Evolutionary conservation across 2,888 invertebrate species (phyloP), one percentile per base, ranked within the genome.

Genomic region (Nysson spinosus): DNA sequence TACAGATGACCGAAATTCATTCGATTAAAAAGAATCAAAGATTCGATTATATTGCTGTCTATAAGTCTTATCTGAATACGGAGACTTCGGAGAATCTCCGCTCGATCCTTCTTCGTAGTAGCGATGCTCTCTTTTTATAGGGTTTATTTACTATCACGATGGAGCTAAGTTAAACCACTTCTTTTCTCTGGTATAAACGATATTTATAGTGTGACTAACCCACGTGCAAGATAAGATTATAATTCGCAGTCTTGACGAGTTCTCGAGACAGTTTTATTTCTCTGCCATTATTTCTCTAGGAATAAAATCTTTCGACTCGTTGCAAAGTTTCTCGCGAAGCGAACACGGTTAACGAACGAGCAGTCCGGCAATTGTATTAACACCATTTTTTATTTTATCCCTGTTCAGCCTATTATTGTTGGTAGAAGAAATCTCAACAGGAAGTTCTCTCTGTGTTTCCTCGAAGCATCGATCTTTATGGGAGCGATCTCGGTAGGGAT

Each of bases 151-250:
- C 64, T 44, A 50, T 50, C 57, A 44, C 67, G 11, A 20, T 44
- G 57, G 49, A 49, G 50, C 58, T 54, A 30, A 50, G 54, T 54
- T 40, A 49, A 51, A 65, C 58, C 65, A 51, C 55, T 60, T 55
- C 39, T 50, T 60, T 65, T 60, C 35, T 55, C 35, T 56, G 43
- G 63, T 57, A 56, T 34, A 42, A 30, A 28, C 64, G n/a, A 40
- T 75, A 60, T 74, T 72, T 75, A 62, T 47, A 22, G 42, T 66
- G 47, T 72, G 75, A 75, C 69, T 75, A 74, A 74, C 42, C 54
- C 49, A 58, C 12, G 17, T 32, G 44, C 39, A 17, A 62, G 75
- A 75, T 75, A 75, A 75, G 75, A 75, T 75, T 75, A 50, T 63
- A 55, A 60, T 63, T 61, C 69, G n/a, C 60, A 24, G 47, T 11